Base-by-base conservation (phyloP, 2,888 invertebrate species). In the Arrhopalites spinosus region DNA sequence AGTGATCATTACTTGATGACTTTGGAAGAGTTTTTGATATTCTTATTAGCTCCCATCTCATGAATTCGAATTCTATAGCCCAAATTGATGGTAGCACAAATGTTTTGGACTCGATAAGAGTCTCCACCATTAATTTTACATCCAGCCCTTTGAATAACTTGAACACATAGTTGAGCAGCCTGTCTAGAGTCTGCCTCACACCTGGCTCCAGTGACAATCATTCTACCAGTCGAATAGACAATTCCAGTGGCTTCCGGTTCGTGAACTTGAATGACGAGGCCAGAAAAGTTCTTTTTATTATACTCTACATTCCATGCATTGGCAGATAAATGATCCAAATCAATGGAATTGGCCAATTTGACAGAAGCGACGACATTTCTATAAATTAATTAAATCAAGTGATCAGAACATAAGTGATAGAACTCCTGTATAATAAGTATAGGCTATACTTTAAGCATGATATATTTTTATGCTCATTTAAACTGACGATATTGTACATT, bases 151-250 rank as follows among this genome's bases (percentile, higher is more conserved):
- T 88, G 88, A 27, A 89, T 86, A 81, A 89, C 88, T 78, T 88
- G 84, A 17, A 88, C 88, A 84, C 88, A 89, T 83, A 88, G 89
- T 77, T 88, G 84, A 0, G 89, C 88, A 27, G 89, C 89, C 43
- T 88, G 5, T 25, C 87, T 86, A 25, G 88, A 88, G 69, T 86
- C 85, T 17, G 88, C 88, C 82, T 89, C 89, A 82, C 88, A 88
- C 83, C 88, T 88, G n/a, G 89, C 88, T 64, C 89, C 89, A 1
- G 89, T 89, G 83, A 89, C 88, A 63, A 89, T 88, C 88, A 89
- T 89, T 83, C 89, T 89, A 3, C 89, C 89, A 29, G 88, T 88
- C 63, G 87, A 87, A 82, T 89, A 89, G 29, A 89, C 89, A 11
- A 89, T 84, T 17, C 88, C 88, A 15, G 89, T 89, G 13, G 89